Conservation (phyloP, 2,113 vertebrate species). For the Ursus arctos region DNA sequence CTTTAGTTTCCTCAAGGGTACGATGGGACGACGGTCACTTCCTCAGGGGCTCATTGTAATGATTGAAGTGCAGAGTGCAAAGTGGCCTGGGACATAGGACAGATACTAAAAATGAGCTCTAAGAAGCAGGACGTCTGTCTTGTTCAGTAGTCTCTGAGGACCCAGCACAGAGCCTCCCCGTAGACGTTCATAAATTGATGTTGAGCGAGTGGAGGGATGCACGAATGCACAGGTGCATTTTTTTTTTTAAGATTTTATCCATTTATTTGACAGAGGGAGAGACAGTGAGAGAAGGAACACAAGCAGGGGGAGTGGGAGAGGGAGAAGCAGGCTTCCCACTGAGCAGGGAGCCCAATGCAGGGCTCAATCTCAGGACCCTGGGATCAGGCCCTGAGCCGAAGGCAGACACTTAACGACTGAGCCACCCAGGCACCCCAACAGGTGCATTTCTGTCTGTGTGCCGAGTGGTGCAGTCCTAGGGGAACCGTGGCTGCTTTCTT, state of each 20-base stretch:
- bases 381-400: no score
- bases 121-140: background rate
- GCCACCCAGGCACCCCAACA: no score
- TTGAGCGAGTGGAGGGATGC: rapidly evolving
- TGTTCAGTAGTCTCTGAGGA: rapidly evolving
- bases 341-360: no score
- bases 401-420: no score
- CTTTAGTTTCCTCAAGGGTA: background rate
- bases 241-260: no score
- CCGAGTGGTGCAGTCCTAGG: rapidly evolving
- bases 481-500: background rate
- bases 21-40: background rate
- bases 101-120: background rate
- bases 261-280: no score
- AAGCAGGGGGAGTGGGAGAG: no score
- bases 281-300: no score
- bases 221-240: rapidly evolving
- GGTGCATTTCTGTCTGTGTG: background rate
- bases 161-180: rapidly evolving
- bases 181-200: rapidly evolving
- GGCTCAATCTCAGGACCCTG: no score
- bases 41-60: background rate
- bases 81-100: background rate
- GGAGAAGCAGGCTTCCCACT: no score
- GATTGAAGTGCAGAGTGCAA: background rate